A percentile compares a stretch with the other conserved stretches of the same genome.
Evolutionary conservation across 2,797 vertebrate genomes (phyloP).

Genomic region (Balearica regulorum): DNA sequence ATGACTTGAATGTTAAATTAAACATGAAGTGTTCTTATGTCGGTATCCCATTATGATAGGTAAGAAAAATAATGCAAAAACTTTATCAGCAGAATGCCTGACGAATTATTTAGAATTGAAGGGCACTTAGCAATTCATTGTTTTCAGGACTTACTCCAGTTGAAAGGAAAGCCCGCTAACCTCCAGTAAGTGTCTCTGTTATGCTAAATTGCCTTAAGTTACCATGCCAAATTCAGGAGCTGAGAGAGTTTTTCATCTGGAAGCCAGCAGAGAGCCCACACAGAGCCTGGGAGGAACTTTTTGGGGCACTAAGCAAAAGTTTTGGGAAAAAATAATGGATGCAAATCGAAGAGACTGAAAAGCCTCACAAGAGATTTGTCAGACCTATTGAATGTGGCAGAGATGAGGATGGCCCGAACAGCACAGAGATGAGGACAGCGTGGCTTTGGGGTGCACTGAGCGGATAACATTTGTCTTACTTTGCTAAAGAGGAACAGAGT

Average conservation of each 20-base stretch:
- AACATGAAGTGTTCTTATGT: background rate
- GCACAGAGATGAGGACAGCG: background rate
- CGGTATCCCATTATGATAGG: background rate
- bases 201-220: background rate
- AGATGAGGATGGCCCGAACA: background rate
- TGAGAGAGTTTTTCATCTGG: background rate
- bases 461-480: background rate
- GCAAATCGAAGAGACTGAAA: background rate
- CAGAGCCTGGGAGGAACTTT: background rate
- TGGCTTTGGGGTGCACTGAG: background rate
- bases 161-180: background rate
- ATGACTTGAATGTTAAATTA: background rate
- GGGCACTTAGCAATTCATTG: background rate
- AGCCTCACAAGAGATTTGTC: background rate
- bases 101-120: background rate
- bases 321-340: background rate
- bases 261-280: background rate
- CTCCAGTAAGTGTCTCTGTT: background rate
- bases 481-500: background rate
- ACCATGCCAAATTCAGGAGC: background rate
- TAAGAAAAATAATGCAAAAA: background rate
- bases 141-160: background rate
- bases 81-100: background rate
- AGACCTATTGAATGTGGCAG: background rate
- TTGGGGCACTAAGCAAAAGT: background rate